Evolutionary conservation across 2,113 vertebrate genomes (phyloP), one percentile per base, ranked within the genome.

Genomic region (Hydrochoerus hydrochaeris): DNA sequence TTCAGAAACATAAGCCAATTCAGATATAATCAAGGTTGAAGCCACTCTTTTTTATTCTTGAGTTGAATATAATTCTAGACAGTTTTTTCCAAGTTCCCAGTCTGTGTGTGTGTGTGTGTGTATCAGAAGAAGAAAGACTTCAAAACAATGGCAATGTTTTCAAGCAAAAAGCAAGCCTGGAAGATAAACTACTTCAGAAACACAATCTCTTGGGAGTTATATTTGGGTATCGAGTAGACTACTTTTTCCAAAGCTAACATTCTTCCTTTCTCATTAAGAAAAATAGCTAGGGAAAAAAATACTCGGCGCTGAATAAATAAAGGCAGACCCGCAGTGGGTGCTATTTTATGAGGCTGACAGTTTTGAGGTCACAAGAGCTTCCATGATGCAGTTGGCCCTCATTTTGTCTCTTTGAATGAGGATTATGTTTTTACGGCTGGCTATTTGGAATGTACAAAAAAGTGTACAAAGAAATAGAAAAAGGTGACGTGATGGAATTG

Each of bases 231-330:
- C 19, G 73, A 94, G 52, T 73, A 30, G 38, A 52, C 13, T 28
- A 54, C 73, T 83, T 94, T 75, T 95, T 97, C 67, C 83, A 84
- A 77, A 91, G 80, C 90, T 60, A 93, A 87, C 28, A 69, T 58
- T 90, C 89, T 91, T 52, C 57, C 82, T 94, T 95, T 98, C 49
- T 94, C 49, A 96, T 88, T 91, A 91, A 85, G 85, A 89, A 95
- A 95, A 94, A 60, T 85, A 30, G 2, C 65, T 65, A 81, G 38
- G 62, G 71, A 52, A 83, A 54, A 96, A 94, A 52, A 81, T 77
- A 41, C 19, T 71, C 95, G 63, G 58, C 87, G 62, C 32, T 92
- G 80, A 95, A 67, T 69, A 96, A 92, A 84, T 52, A 91, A 67
- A 78, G 0, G 7, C n/a, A 69, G 44, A 73, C 30, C 58, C 57